Conservation (phyloP, 2,888 invertebrate species). For the Crematogaster levior region DNA sequence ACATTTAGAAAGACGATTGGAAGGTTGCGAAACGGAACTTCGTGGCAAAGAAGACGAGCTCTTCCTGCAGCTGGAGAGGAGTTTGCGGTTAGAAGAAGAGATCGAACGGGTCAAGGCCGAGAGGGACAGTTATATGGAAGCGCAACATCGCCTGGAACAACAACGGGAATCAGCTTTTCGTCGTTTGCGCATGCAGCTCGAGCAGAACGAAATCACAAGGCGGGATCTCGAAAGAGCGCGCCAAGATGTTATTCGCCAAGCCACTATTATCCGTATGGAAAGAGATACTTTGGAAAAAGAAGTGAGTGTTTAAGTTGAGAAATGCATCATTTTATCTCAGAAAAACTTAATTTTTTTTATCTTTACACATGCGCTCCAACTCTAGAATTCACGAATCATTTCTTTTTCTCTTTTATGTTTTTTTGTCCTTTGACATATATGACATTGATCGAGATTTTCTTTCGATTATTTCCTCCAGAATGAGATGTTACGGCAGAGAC, state of each 20-base stretch:
- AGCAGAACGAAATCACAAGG: constrained; percentile 87
- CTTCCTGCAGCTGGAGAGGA: constrained; percentile 88
- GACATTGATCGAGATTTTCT: neutral
- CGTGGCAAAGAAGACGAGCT: constrained; percentile 89
- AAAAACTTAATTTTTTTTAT: neutral
- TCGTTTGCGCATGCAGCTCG: constrained; percentile 87
- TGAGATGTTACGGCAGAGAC: constrained; percentile 87
- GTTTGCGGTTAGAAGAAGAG: constrained; percentile 87
- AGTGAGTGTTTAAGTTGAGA: constrained; percentile 79
- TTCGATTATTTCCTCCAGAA: constrained; percentile 85
- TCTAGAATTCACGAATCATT: neutral
- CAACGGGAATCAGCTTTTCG: constrained; percentile 81
- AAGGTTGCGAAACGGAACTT: constrained; percentile 87
- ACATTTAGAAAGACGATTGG: constrained; percentile 86
- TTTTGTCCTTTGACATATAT: neutral
- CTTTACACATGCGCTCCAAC: neutral
- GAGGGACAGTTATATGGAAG: constrained; percentile 78
- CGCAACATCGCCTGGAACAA: constrained; percentile 80
- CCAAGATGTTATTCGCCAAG: constrained; percentile 88
- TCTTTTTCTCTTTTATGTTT: neutral
- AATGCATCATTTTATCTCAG: neutral
- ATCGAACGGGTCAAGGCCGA: constrained; percentile 80
- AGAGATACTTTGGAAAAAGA: constrained; percentile 87
- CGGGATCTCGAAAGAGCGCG: constrained; percentile 87
- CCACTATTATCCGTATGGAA: constrained; percentile 87